Evolutionary conservation across 2,888 invertebrate genomes (phyloP), one percentile per base, ranked within the genome.

Genomic region (Volucella zonaria): DNA sequence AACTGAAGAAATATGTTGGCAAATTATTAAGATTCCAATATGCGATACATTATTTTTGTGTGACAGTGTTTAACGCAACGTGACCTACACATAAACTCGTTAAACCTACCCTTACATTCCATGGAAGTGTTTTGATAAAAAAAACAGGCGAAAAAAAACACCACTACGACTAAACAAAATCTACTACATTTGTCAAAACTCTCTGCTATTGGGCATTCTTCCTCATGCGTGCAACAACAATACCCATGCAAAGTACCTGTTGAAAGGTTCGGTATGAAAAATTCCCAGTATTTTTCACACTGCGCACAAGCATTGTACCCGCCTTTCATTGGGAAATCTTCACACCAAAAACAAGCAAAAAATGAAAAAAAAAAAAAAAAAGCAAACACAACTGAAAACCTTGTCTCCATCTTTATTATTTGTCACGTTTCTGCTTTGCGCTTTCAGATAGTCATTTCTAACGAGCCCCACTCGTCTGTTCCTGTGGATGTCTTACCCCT

Each of bases 251-350:
- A 66, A 31, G 59, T 77, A 85, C 85, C 85, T 85, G 85, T 85
- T 85, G 85, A 81, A 73, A 52, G 61, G n/a, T 64, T 64, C 61
- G 42, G 43, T 68, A 31, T 14, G 10, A 12, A 23, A 81, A 85
- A 73, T 81, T 85, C 85, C 85, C 85, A 59, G 14, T 85, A 85
- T 85, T 85, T 59, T 59, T 12, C 67, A 73, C 38, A 77, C 45
- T 85, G 85, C 85, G 85, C 85, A 85, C 71, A 81, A 81, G 61
- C 81, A 68, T 73, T 68, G 85, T 81, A 77, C 62, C 81, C 85
- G 85, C 85, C 85, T 85, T 74, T 77, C 67, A 23, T 12, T 49
- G 75, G 83, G 83, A 85, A 83, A 51, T 81, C n/a, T 31, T 56
- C 11, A 31, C 45, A 40, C n/a, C 8, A 8, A 54, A n/a, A 56